Base-by-base conservation (phyloP, 2,113 vertebrate species). In the Pelodiscus sinensis region DNA sequence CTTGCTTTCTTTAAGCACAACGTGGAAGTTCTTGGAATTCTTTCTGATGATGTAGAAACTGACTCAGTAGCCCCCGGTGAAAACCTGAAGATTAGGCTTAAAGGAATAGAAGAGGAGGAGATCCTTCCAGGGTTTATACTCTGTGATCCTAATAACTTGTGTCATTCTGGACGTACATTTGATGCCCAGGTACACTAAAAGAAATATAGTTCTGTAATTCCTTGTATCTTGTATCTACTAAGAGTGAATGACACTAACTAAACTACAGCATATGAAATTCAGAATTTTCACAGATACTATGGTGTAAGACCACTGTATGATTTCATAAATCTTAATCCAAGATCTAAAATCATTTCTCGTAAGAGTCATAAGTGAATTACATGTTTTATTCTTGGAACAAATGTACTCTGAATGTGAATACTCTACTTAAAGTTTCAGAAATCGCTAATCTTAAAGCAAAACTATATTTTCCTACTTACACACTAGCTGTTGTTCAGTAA, bases 71-170 rank as follows among this genome's bases (percentile, higher is more conserved):
- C 95, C 81, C 99, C 99, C 21, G 99, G 99, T 86, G 99, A 99
- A 98, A 99, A 99, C 97, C 98, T 99, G 75, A 99, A 99, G 97
- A 98, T 99, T 92, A 97, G 99, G 94, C 98, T 99, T 96, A 99
- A 99, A 97, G 99, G 99, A 96, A 99, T 99, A 71, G 99, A 99
- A 98, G 99, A 99, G 80, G 99, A 99, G 58, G 99, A 99, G 97
- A 99, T 99, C 87, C 99, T 99, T 60, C 99, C 99, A 29, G 99
- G 99, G 84, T 99, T 99, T 96, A 99, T 99, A 96, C 99, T 99
- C 88, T 99, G 99, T 96, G 99, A 99, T 94, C 98, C 98, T 22
- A 99, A 99, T 98, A 99, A 99, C 97, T 98, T 99, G 81, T 99
- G 99, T 98, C 99, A 99, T 98, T 99, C 99, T 58, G 99, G 99